A percentile compares a stretch with the other conserved stretches of the same genome.
These are phyloP conservation scores for Eumeta japonica DNA, from an alignment of 1,140 invertebrate species.

Conservation along the genomic window DNA sequence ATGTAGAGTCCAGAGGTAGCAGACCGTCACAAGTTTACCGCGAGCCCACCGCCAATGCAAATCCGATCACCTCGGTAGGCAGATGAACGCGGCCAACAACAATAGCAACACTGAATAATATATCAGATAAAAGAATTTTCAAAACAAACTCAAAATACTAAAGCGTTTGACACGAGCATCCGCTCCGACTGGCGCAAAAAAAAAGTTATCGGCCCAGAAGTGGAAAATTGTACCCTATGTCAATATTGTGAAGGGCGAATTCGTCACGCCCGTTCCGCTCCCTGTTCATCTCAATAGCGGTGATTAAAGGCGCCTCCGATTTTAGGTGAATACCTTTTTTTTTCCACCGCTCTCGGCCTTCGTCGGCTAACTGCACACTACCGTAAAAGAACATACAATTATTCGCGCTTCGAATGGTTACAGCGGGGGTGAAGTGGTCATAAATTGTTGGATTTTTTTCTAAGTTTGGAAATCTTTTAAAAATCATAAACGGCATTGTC, in stretches of 20 bases:
- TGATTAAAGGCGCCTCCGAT: slow-evolving; percentile 58
- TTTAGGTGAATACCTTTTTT: slow-evolving; percentile 55
- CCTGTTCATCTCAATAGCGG: slow-evolving; percentile 56
- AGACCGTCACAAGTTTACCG: too few relatives aligned
- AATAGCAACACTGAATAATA: slow-evolving; percentile 52
- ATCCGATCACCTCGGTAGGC: slow-evolving; percentile 38
- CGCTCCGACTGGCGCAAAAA: slow-evolving; percentile 39
- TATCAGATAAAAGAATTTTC: slow-evolving; percentile 57
- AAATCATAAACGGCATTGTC: slow-evolving; percentile 40
- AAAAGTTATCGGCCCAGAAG: slow-evolving; percentile 33
- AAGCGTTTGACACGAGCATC: slow-evolving; percentile 57
- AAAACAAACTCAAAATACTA: slow-evolving; percentile 58
- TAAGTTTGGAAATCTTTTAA: slow-evolving; percentile 45
- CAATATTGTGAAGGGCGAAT: slow-evolving; percentile 40
- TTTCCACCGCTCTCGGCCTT: slow-evolving; percentile 29
- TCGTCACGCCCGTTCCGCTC: slow-evolving; percentile 39
- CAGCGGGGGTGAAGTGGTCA: slow-evolving; percentile 55
- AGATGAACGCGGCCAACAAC: slow-evolving; percentile 43
- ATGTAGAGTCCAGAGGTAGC: too few relatives aligned
- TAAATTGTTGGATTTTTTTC: slow-evolving; percentile 53
- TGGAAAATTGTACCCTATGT: slow-evolving; percentile 41
- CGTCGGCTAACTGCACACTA: slow-evolving; percentile 50
- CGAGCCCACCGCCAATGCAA: slow-evolving; percentile 29
- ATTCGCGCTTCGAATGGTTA: slow-evolving; percentile 53
- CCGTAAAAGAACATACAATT: slow-evolving; percentile 59